Evolutionary conservation across 2,888 invertebrate species (phyloP).

Genomic region (Chironomus tentans): DNA sequence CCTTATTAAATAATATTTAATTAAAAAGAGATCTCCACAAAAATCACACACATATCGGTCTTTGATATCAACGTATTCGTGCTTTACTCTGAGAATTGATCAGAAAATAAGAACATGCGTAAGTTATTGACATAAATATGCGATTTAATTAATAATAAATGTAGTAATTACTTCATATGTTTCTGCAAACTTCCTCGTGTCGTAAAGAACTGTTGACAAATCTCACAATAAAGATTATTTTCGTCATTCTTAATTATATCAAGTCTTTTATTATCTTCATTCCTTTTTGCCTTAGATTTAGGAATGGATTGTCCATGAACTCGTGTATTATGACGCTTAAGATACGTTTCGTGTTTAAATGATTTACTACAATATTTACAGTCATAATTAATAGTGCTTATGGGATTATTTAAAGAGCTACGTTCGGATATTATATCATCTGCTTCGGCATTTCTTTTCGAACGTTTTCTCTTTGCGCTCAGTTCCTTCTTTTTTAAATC

Average conservation of each 20-base stretch:
- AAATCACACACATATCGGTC: conserved; percentile 1
- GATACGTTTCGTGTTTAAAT: conserved; percentile 8
- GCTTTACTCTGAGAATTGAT: not conserved
- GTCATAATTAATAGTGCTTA: not conserved
- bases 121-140: not conserved
- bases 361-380: conserved; percentile 1
- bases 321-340: not conserved
- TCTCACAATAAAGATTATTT: conserved; percentile 1
- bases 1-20: conserved; percentile 12
- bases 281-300: not conserved
- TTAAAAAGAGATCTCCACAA: not conserved
- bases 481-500: not conserved
- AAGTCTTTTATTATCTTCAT: too few relatives aligned
- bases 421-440: too few relatives aligned
- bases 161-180: not conserved
- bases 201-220: conserved; percentile 9
- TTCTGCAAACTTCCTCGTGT: conserved; percentile 1
- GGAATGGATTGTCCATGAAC: not conserved
- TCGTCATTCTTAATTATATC: not conserved
- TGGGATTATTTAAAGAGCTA: too few relatives aligned
- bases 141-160: not conserved
- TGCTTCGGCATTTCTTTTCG: not conserved
- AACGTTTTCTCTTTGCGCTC: not conserved
- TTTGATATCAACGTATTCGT: conserved; percentile 13
- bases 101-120: not conserved